These are phyloP conservation scores for Nomia melanderi DNA, from an alignment of 1,140 invertebrate species.

Conservation along the genomic window DNA sequence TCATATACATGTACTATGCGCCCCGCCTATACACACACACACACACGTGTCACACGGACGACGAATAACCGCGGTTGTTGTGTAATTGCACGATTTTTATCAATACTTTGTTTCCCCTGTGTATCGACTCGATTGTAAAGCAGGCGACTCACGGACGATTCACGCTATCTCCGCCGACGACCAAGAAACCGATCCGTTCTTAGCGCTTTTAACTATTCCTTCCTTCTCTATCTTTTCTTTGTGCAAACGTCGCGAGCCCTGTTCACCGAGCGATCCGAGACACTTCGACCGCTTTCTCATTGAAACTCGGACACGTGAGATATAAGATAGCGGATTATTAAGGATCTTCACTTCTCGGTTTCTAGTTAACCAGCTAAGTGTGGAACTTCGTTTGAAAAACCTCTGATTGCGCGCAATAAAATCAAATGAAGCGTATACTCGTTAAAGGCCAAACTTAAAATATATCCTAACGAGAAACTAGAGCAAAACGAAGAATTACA, in stretches of 20 bases:
- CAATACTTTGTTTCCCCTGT: neutral
- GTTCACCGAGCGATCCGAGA: too few species aligned
- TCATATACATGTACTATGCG: constrained; percentile 33
- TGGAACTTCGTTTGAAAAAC: too few species aligned
- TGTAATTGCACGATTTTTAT: constrained; percentile 54
- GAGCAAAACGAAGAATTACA: too few species aligned
- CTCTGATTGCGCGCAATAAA: too few species aligned
- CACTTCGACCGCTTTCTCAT: too few species aligned
- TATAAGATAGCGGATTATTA: too few species aligned
- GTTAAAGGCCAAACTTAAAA: too few species aligned
- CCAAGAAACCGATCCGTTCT: constrained; percentile 46
- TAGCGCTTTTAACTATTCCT: neutral
- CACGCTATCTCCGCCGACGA: constrained; percentile 29
- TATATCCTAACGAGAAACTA: too few species aligned
- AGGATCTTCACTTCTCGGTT: too few species aligned
- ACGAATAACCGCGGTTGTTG: constrained; percentile 31
- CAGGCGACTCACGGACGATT: constrained; percentile 33
- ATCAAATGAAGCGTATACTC: too few species aligned
- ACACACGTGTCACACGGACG: constrained; percentile 21
- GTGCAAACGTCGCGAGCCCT: neutral
- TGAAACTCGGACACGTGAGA: too few species aligned
- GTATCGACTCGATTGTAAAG: constrained; percentile 40
- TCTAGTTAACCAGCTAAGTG: too few species aligned
- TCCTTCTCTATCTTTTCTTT: neutral
- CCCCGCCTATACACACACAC: constrained; percentile 21